Base-by-base conservation (phyloP, 1,140 invertebrate species). In the Heliothis subflexa region DNA sequence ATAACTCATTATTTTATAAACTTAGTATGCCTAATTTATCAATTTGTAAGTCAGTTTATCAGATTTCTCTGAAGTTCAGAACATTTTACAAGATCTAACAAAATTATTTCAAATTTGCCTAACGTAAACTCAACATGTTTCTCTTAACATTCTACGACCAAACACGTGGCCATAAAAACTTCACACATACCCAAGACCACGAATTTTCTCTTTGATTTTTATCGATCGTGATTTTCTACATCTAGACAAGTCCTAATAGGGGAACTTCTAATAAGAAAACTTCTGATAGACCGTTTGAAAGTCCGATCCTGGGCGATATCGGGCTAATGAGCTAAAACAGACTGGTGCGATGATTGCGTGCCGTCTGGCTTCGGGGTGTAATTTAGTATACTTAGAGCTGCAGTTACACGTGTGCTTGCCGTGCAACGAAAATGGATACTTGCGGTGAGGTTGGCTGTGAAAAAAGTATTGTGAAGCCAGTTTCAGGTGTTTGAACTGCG, bases 241-340 rank as follows among this genome's bases (percentile, higher is more conserved):
- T 73, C 81, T 86, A 82, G 81, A 83, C 74, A 83, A 86, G 85
- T 88, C 80, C 88, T 91, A 92, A 93, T 91, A 88, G 91, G 86
- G 84, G 86, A 94, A 94, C 85, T 94, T 94, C 86, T 94, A 94
- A 94, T 93, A 94, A 93, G 92, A 94, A 94, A 94, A 94, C 90
- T 94, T 94, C 75, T 90, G 91, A 94, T 90, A 85, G 90, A 90
- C 85, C 86, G 84, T 89, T 91, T 89, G 84, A 86, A 88, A 92
- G 87, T 90, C 85, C 85, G 85, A 90, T 90, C 84, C 81, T 76
- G 79, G 33, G 83, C 85, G 88, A 91, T 93, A 91, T 87, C 71
- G 68, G 62, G 81, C 86, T 90, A 91, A 93, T 94, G 91, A 88
- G 86, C 78, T 89, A 77, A 88, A 85, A 84, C 70, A 70, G 33